Evolutionary conservation across 2,797 vertebrate genomes (phyloP), one percentile per base, ranked within the genome.

Genomic region (Lophotriccus pileatus): DNA sequence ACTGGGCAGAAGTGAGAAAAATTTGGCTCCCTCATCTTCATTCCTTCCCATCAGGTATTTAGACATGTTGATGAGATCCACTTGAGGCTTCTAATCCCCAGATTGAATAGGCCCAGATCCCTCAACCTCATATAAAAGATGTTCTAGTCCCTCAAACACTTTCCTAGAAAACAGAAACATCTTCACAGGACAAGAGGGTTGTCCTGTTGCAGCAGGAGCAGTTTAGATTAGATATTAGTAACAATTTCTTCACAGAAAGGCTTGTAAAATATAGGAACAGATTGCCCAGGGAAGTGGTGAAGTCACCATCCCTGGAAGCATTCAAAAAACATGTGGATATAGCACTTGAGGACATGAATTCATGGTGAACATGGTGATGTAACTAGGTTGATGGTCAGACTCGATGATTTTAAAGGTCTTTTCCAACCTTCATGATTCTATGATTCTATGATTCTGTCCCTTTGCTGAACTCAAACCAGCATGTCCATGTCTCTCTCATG

Each of bases 361-460:
- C 12, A 23, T 21, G 10, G 36, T 28, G 27, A 62, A 21, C 36
- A 12, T n/a, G 23, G 15, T 56, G 23, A 4, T 12, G 36, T n/a
- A 28, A 24, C 19, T 32, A 28, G 19, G 23, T 10, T 62, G 41
- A 32, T 0, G 0, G 22, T 36, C 23, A 69, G 63, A 56, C 49
- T 22, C 43, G 32, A n/a, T 44, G 44, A 7, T 46, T 23, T 15
- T 19, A 81, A 53, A 16, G 7, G 22, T 60, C 28, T 81, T n/a
- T 81, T 53, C 22, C 30, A 46, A 2, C 14, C 8, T 13, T 46
- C 60, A 22, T 8, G 19, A 13, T 37, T 53, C 24, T 23, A 22
- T 10, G 19, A 13, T 37, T 53, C 21, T 23, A 16, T 39, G 5
- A 34, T 39, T 69, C 32, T 24, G 17, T 37, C 16, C 17, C 4